Base-by-base conservation (phyloP, 2,113 vertebrate genomes). In the Lamprotornis superbus region DNA sequence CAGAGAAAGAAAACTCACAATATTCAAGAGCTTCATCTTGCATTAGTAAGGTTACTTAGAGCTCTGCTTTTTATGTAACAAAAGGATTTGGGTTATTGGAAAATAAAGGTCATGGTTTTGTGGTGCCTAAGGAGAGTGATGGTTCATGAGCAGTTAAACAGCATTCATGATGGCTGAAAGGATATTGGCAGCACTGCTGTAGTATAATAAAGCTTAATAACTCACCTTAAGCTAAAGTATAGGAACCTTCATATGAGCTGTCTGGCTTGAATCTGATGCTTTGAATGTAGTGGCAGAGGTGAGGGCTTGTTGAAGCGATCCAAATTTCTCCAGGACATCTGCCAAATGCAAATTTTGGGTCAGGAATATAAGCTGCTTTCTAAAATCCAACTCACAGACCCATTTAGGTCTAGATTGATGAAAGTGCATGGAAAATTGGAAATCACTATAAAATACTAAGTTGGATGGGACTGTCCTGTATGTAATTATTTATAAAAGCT, bases 221-320 rank as follows among this genome's bases (percentile, higher is more conserved):
- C 11, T 83, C 12, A 28, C 22, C 6, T 57, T n/a, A 17, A 15
- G 21, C 8, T 70, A 44, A 70, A 57, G 13, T 52, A 14, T 44
- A 60, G 61, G 17, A 75, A 47, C 23, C 16, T 77, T 59, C 12
- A 27, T 1, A 0, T 40, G 18, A 64, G 6, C 10, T 28, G 0
- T 23, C 16, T 40, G 42, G 31, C 15, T 82, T 81, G 35, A 49
- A 22, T 59, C 15, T 40, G 16, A 12, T 39, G 12, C 74, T 79
- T 76, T 39, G 39, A 77, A 50, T 35, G 44, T 46, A 52, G 31
- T 14, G 23, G n/a, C 18, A 47, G 70, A 40, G 57, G 49, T 9
- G 27, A 60, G 56, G 27, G 11, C 56, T 84, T 60, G 11, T 35
- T 63, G 52, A 33, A 47, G 15, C 15, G 16, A 55, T n/a, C 19